A percentile compares a stretch with the other conserved stretches of the same genome.
These are phyloP conservation scores for Tinea trinotella DNA, from an alignment of 2,888 invertebrate genomes.

Conservation along the genomic window DNA sequence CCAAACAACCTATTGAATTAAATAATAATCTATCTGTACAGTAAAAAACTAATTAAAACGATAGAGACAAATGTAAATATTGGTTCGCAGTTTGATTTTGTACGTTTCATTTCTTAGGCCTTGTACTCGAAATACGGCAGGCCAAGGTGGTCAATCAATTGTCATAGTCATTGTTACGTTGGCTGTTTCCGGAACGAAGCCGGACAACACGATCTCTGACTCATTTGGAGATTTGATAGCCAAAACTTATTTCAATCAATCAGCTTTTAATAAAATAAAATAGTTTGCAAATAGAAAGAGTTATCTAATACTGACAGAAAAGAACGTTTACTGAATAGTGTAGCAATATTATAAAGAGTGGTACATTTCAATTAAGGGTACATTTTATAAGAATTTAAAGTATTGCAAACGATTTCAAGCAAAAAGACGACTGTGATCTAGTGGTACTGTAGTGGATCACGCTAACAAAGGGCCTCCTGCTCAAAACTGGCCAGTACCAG, in stretches of 20 bases:
- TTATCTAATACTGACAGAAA: no score
- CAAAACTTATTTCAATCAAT: not conserved
- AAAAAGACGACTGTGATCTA: no score
- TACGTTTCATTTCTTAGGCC: conserved; percentile 63
- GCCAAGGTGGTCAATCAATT: conserved; percentile 30
- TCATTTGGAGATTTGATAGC: conserved; percentile 14
- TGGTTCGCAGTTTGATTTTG: not conserved
- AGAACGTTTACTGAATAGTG: no score
- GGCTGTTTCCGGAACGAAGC: conserved; percentile 43
- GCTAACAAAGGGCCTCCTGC: no score
- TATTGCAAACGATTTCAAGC: no score
- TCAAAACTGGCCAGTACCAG: no score
- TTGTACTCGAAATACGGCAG: conserved; percentile 32
- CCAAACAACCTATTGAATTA: not conserved
- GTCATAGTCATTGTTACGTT: conserved; percentile 29
- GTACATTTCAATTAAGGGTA: no score
- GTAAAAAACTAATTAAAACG: conserved; percentile 7
- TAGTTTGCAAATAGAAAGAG: not conserved
- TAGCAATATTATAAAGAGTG: no score
- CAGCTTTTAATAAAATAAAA: not conserved
- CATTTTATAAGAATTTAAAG: no score
- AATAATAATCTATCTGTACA: not conserved
- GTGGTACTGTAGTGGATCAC: no score
- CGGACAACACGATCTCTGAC: conserved; percentile 29
- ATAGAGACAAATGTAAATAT: conserved; percentile 2